phyloP scores from a whole-genome alignment of 2,888 invertebrate species.

The Eupelmus urozonus region DNA sequence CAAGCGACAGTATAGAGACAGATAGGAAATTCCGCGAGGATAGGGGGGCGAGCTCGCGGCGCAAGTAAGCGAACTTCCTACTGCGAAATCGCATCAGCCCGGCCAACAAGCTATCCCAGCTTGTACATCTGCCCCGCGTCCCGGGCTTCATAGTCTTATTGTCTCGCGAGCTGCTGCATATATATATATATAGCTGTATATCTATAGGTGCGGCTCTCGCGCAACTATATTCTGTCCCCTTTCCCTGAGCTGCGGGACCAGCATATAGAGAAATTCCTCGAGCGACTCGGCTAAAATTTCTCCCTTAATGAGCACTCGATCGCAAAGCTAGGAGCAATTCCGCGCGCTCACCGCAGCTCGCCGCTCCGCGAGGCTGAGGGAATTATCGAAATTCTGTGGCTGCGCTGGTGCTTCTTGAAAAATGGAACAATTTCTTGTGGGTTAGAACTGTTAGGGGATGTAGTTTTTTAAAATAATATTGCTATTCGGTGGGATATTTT shows the following conservation, averaged over 20 bases:
- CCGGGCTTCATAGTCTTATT: conserved; percentile 4
- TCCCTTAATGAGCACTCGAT: conserved; percentile 32
- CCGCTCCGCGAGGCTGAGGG: no score
- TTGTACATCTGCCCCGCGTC: neutral
- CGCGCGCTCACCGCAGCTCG: neutral
- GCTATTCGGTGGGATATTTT: no score
- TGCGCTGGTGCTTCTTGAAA: no score
- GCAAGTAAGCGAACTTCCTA: conserved; percentile 62
- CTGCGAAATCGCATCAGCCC: conserved; percentile 63
- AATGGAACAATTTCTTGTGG: no score
- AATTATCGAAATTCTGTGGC: no score
- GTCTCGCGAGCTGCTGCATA: neutral
- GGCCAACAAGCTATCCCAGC: conserved; percentile 10
- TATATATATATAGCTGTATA: neutral
- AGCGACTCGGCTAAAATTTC: neutral
- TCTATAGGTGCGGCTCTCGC: neutral
- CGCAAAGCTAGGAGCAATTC: conserved; percentile 9
- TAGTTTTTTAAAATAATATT: no score
- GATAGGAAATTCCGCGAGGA: neutral
- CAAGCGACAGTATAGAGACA: no score
- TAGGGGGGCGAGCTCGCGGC: neutral
- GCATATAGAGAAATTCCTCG: neutral
- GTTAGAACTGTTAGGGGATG: no score
- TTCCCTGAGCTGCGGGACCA: neutral
- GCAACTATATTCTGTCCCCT: neutral